These are phyloP conservation scores for Ancistrus triradiatus DNA, from an alignment of 2,113 vertebrate genomes.

Conservation along the genomic window DNA sequence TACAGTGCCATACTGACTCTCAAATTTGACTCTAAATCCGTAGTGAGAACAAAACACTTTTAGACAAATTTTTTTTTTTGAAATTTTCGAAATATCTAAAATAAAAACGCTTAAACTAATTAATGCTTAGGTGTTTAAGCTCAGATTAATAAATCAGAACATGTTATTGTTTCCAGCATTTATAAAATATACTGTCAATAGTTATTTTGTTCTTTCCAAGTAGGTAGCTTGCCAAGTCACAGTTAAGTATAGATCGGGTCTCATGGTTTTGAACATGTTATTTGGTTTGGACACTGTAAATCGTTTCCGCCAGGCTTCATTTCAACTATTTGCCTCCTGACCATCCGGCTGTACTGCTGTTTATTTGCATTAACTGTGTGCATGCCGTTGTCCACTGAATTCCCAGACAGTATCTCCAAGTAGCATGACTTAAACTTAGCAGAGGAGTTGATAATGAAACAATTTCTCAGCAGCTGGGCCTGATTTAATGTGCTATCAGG, in stretches of 20 bases:
- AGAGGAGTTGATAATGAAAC: background rate
- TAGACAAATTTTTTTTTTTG: no score
- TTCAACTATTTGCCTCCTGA: conserved; percentile 60
- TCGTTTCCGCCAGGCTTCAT: conserved; percentile 56
- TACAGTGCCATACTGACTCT: no score
- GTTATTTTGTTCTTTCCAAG: no score
- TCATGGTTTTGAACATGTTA: background rate
- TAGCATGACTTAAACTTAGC: background rate
- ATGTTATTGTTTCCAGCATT: no score
- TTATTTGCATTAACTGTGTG: conserved; percentile 54
- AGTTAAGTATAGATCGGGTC: background rate
- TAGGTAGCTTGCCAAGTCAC: background rate
- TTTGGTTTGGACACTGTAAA: conserved; percentile 47
- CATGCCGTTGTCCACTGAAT: background rate
- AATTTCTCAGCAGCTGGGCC: background rate
- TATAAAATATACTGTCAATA: no score
- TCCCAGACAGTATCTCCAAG: background rate
- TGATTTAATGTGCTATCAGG: background rate
- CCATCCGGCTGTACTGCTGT: conserved; percentile 59
- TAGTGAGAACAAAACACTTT: no score
- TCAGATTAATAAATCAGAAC: no score
- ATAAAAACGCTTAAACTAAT: no score
- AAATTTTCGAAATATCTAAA: no score
- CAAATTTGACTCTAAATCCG: no score
- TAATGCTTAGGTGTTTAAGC: no score